These are phyloP conservation scores for Gari tellinella DNA, from an alignment of 2,888 invertebrate species.

Conservation along the genomic window DNA sequence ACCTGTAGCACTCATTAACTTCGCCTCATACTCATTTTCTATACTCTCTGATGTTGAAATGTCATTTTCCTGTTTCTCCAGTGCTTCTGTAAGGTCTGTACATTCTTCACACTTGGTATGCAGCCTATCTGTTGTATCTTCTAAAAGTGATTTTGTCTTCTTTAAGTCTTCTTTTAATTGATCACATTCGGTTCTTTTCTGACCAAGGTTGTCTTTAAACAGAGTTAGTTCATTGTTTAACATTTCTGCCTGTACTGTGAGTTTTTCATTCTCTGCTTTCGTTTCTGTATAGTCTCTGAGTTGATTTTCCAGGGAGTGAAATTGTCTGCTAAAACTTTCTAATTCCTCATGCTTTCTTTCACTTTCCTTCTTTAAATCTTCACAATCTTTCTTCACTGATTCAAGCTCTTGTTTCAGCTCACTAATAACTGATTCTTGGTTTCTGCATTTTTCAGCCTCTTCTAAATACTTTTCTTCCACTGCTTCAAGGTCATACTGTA, in stretches of 20 bases:
- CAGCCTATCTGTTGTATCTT: constrained; percentile 39
- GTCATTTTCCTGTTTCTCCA: constrained; percentile 43
- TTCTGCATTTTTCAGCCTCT: neutral
- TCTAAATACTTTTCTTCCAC: neutral
- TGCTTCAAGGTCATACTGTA: constrained; percentile 10
- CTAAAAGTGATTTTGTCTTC: constrained; percentile 33
- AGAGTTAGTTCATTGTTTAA: constrained; percentile 33
- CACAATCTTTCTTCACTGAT: constrained; percentile 36
- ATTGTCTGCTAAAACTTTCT: constrained; percentile 56
- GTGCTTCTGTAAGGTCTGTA: constrained; percentile 37
- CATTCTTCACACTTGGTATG: constrained; percentile 49
- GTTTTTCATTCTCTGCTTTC: constrained; percentile 24
- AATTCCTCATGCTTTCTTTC: constrained; percentile 45
- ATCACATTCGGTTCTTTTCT: constrained; percentile 30
- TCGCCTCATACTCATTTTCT: constrained; percentile 39
- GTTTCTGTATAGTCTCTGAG: constrained; percentile 56
- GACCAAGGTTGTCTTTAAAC: constrained; percentile 26
- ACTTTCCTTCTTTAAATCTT: constrained; percentile 47
- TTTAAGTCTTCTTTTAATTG: constrained; percentile 26
- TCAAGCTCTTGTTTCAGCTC: constrained; percentile 23
- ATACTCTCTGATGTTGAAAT: constrained; percentile 27
- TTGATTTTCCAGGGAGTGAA: constrained; percentile 61
- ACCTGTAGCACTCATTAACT: constrained; percentile 46
- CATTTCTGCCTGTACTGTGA: constrained; percentile 51
- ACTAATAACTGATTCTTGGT: neutral